Evolutionary conservation across 2,797 vertebrate genomes (phyloP), one percentile per base, ranked within the genome.

Genomic region (Sebastes vulpes): DNA sequence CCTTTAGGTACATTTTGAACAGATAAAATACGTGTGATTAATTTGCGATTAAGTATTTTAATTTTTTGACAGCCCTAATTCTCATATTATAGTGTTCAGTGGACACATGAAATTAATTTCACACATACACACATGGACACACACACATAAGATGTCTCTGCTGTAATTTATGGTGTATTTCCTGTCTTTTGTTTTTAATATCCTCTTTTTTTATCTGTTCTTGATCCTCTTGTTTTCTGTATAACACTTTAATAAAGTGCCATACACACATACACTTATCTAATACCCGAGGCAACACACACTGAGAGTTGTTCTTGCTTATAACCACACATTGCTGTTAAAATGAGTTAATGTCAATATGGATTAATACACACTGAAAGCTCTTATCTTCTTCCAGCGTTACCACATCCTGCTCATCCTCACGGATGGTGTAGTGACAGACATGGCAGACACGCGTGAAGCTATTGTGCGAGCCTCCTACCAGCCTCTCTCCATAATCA

Each of bases 391-490:
- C 60, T 89, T 73, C 1, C 96, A 98, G 98, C 96, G 97, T 89
- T 99, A 98, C 90, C 97, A 97, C 95, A 98, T 99, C 91, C 96
- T 99, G 88, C 97, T 99, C 85, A 98, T 99, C 94, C 97, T 98
- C 78, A 98, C 97, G 0, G 98, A 99, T 0, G 97, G 98, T 0
- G 97, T 99, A 64, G 97, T 98, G 86, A 99, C 97, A 0, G 97
- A 98, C 93, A 98, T 98, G 97, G 97, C 97, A 0, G 98, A 98
- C 94, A 97, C 98, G 0, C 96, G 98, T 65, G 98, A 99, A 92
- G 98, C 98, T 90, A 98, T 99, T 2, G 97, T 99, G 23, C 96
- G 97, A 0, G 97, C 96, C 77, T 98, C 98, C 77, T 98, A 97
- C 95, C 95, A 98, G 92, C 98, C 98, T 70, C 97, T 99, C 95